These are phyloP conservation scores for Onychomys arenicola DNA, from an alignment of 2,797 vertebrate species.

Conservation along the genomic window DNA sequence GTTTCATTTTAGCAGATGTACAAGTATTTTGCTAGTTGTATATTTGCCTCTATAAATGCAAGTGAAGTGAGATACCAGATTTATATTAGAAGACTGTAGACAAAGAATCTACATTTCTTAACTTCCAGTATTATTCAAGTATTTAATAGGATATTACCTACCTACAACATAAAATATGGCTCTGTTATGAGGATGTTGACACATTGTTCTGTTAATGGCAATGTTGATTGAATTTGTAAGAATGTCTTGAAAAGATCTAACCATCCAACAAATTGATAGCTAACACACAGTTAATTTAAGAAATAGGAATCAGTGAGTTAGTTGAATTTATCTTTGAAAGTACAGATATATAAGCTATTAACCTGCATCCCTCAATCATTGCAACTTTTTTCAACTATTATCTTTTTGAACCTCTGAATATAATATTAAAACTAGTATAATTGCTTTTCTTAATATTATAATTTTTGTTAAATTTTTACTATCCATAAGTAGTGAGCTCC, in stretches of 20 bases:
- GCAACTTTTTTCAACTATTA: neutral
- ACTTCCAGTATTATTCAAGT: neutral
- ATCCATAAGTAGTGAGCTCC: neutral
- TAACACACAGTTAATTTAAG: conserved; percentile 25
- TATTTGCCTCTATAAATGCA: conserved; percentile 10
- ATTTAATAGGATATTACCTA: neutral
- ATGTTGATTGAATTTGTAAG: neutral
- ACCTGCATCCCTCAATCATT: neutral
- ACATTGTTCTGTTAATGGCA: neutral
- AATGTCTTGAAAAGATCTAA: conserved; percentile 18
- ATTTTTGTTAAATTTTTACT: conserved; percentile 1
- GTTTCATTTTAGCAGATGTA: conserved; percentile 78
- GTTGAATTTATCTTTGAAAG: conserved; percentile 21
- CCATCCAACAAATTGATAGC: neutral
- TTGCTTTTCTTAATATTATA: neutral
- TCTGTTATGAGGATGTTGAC: neutral
- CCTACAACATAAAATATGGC: neutral
- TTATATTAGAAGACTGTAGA: neutral
- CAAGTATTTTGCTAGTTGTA: conserved; percentile 63
- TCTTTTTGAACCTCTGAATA: neutral
- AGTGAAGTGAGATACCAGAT: conserved; percentile 27
- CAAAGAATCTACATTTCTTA: neutral
- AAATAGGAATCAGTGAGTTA: conserved; percentile 21
- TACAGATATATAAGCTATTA: neutral
- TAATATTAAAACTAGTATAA: neutral